Base-by-base conservation (phyloP, 2,888 invertebrate species). In the Thera britannica region DNA sequence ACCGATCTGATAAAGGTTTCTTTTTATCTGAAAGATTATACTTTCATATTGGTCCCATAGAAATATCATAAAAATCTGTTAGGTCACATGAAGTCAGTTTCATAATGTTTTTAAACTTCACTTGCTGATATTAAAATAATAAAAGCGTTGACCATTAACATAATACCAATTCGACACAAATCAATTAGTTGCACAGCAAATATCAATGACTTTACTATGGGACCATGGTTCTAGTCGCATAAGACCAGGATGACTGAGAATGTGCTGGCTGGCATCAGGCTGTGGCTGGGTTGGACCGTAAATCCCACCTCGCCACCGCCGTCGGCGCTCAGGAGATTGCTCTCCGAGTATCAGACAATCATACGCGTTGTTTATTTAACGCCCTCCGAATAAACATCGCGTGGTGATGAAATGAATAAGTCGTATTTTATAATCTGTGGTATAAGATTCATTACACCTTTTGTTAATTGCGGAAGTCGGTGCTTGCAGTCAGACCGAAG, bases 351-450 rank as follows among this genome's bases (percentile, higher is more conserved):
- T 64, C 63, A 36, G 61, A 64, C 52, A 38, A 61, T 57, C 63
- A 61, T 58, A 46, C 62, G 57, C 49, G 84, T 87, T 92, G 89
- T 91, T 90, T 90, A 88, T 89, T 89, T 85, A 90, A 82, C 85
- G 82, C 83, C 68, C 62, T 55, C 58, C 36, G 5, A 55, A 67
- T 63, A 62, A 58, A 67, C 66, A 58, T 44, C 23, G 23, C 36
- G 3, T 11, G 60, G n/a, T 61, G 60, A 57, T 61, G 60, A 51
- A 65, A 56, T 56, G 52, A 52, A 44, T 35, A 52, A 58, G 36
- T 23, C n/a, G 23, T 44, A 51, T 48, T 59, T 11, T 46, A 51
- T 51, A 58, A 55, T 58, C 52, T 58, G 61, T 57, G 57, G 52
- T 35, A 12, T 38, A 48, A 54, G 57, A 44, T 52, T 57, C 56